phyloP scores from a whole-genome alignment of 2,113 vertebrate genomes.

The Notarius lentiginosus region DNA sequence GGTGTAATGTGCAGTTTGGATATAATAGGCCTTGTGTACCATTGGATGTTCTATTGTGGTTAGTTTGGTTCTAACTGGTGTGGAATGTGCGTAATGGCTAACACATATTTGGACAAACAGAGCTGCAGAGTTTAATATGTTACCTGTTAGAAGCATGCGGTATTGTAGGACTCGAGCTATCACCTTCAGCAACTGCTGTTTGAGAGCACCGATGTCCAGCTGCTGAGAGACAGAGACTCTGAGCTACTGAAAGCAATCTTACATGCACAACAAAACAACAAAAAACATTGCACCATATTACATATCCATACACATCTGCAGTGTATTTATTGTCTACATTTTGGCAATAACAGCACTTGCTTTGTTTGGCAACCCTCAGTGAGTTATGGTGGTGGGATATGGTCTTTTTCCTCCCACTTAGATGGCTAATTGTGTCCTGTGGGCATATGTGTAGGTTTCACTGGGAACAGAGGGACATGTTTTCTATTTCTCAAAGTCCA shows the following conservation, averaged over 20 bases:
- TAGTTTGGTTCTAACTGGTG: neutral
- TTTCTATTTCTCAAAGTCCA: neutral
- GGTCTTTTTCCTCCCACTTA: neutral
- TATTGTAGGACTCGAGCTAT: constrained; percentile 92
- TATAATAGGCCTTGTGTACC: neutral
- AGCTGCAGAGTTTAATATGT: constrained; percentile 8
- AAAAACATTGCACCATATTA: neutral
- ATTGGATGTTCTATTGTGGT: neutral
- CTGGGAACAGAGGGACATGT: neutral
- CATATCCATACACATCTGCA: neutral
- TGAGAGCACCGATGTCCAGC: constrained; percentile 59
- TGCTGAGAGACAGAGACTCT: constrained; percentile 36
- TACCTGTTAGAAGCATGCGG: constrained; percentile 92
- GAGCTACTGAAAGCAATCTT: neutral
- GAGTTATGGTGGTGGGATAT: neutral
- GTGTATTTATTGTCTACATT: neutral
- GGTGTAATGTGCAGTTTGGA: neutral
- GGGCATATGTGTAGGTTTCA: neutral
- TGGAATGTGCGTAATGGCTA: constrained; percentile 45
- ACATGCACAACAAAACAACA: neutral
- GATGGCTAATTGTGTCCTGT: neutral
- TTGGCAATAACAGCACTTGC: neutral
- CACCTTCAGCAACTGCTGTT: constrained; percentile 86
- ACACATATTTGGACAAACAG: constrained; percentile 6
- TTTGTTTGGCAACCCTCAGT: neutral